Conservation (phyloP, 2,888 invertebrate species). For the Caenorhabditis sinica region DNA sequence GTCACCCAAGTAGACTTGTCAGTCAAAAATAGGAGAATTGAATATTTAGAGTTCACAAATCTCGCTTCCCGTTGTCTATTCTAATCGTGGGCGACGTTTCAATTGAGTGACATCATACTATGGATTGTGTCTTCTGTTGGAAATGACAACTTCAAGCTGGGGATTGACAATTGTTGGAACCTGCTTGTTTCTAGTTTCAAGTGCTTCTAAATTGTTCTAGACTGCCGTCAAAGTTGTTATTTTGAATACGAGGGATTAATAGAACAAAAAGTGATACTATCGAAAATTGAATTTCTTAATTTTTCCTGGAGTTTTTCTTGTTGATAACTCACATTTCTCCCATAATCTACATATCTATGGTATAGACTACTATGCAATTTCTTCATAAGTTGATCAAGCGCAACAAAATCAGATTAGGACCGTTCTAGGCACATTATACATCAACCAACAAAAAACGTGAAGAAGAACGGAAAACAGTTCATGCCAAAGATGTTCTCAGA, state of each 20-base stretch:
- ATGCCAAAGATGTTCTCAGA: not conserved
- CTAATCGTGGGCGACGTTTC: conserved; percentile 55
- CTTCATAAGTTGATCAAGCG: not conserved
- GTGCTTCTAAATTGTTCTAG: not conserved
- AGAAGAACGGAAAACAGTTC: not conserved
- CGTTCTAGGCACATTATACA: not conserved
- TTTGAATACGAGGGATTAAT: not conserved
- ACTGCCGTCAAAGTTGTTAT: not conserved
- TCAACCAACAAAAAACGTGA: not conserved
- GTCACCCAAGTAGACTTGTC: conserved; percentile 29
- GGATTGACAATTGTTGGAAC: conserved; percentile 41
- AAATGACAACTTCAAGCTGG: conserved; percentile 35
- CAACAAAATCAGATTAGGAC: not conserved
- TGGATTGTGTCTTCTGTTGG: conserved; percentile 13
- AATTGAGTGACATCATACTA: conserved; percentile 55
- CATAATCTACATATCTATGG: not conserved
- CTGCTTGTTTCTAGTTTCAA: not conserved
- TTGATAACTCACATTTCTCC: not conserved
- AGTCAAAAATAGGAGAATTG: conserved; percentile 49
- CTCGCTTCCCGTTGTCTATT: conserved; percentile 35
- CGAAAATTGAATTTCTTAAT: not conserved
- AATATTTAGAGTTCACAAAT: conserved; percentile 60
- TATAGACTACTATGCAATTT: too few relatives aligned
- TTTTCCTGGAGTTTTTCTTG: not conserved
- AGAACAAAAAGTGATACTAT: not conserved